A percentile compares a stretch with the other conserved stretches of the same genome.
These are phyloP conservation scores for Tuberolachnus salignus DNA, from an alignment of 2,888 invertebrate species.

Conservation along the genomic window DNA sequence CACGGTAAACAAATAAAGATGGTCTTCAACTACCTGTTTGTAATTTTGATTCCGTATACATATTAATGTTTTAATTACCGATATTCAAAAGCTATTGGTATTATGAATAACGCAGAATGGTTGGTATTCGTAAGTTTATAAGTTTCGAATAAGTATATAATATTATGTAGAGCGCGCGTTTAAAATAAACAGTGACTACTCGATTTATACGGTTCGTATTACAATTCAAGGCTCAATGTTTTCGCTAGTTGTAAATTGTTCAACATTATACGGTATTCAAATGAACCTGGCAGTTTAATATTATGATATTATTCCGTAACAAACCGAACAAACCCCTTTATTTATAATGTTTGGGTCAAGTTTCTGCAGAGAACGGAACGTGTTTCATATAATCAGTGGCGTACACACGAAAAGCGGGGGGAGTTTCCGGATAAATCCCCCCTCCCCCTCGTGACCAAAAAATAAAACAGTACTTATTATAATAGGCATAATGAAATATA, in stretches of 20 bases:
- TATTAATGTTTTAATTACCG: not conserved
- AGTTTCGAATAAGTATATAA: not conserved
- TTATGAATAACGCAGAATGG: not conserved
- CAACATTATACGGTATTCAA: constrained; percentile 23
- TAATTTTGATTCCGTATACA: not conserved
- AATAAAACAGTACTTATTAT: too few species aligned
- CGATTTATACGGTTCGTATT: constrained; percentile 1
- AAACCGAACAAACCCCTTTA: constrained; percentile 34
- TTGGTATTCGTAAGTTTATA: not conserved
- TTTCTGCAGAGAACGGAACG: not conserved
- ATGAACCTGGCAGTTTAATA: constrained; percentile 2
- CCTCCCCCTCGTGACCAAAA: too few species aligned
- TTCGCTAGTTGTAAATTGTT: constrained; percentile 13
- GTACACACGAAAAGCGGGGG: too few species aligned
- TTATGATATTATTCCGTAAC: constrained; percentile 8
- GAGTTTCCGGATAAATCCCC: too few species aligned
- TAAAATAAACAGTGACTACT: not conserved
- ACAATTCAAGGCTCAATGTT: constrained; percentile 22
- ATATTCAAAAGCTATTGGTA: too few species aligned
- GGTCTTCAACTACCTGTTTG: too few species aligned
- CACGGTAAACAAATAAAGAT: not conserved
- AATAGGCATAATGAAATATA: too few species aligned
- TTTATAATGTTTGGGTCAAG: not conserved
- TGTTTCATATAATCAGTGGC: too few species aligned
- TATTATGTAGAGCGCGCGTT: too few species aligned